Base-by-base conservation (phyloP, 2,113 vertebrate genomes). In the Azemiops feae region DNA sequence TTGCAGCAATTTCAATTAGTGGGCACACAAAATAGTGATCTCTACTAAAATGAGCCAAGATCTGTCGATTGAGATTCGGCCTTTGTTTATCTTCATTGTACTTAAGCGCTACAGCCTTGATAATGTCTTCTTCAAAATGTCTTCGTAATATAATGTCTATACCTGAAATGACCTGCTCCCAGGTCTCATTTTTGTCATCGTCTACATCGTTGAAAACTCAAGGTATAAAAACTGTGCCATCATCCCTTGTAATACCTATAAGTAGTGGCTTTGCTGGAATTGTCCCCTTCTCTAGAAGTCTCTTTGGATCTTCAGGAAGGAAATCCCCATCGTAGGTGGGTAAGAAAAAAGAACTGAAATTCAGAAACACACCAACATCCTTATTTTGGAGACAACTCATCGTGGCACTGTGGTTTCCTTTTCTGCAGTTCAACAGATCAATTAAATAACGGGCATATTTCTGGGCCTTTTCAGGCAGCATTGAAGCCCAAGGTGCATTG, bases 321-420 rank as follows among this genome's bases (percentile, higher is more conserved):
- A 98, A 98, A 91, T 96, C 94, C 14, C 97, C 96, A 87, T 98
- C 98, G 34, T 97, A 92, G 5, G 93, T 60, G 5, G 98, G 98
- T 53, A 2, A 0, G n/a, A 90, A 60, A 3, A 20, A 23, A 52
- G 3, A 3, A 2, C 6, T 5, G n/a, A 60, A 27, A 27, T 57
- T 47, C 23, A 3, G 8, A 27, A 45, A 47, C 5, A 0, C 25
- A 97, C 92, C 27, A 94, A 39, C 39, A 8, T 96, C 86, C 53
- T 87, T 95, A 14, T 43, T 50, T 89, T 96, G 95, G 53, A 98
- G 95, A 95, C 98, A 98, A 23, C 20, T 43, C 90, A 97, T 96
- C 50, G 97, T 14, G 2, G 87, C 45, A 74, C 69, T 89, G 47
- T 93, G 10, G 91, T 94, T 22, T 20, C 89, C 89, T 2, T 58